Percentiles rank a stretch among this genome's conserved stretches.
Evolutionary conservation across 2,113 vertebrate species (phyloP).

Genomic region (Scartelaos histophorus): DNA sequence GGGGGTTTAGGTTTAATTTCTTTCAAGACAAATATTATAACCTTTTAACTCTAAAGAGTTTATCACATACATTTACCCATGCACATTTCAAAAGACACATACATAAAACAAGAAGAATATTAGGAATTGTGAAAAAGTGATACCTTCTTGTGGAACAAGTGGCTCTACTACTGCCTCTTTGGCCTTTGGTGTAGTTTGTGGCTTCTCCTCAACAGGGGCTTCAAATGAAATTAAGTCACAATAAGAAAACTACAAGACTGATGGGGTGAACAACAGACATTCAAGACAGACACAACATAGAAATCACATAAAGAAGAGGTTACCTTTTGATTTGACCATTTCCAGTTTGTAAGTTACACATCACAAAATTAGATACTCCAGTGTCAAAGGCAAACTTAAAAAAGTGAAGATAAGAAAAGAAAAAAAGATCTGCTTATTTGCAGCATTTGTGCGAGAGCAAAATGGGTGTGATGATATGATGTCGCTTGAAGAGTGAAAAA

Average conservation of each 20-base stretch:
- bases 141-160: conserved; percentile 65
- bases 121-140: conserved; percentile 15
- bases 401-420: conserved; percentile 17
- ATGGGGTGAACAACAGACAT: conserved; percentile 17
- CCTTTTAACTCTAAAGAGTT: conserved; percentile 32
- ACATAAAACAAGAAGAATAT: conserved; percentile 7
- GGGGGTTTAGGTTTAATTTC: conserved; percentile 38
- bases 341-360: not conserved
- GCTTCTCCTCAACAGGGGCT: conserved; percentile 67
- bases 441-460: conserved; percentile 42
- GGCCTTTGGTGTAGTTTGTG: conserved; percentile 29
- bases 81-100: not conserved
- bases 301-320: not conserved
- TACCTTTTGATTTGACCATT: conserved; percentile 2
- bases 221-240: conserved; percentile 51
- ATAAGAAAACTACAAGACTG: conserved; percentile 30
- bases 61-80: conserved; percentile 38
- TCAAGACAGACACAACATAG: conserved; percentile 14
- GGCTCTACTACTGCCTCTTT: conserved; percentile 52
- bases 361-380: conserved; percentile 5
- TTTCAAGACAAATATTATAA: conserved; percentile 25
- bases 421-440: conserved; percentile 16
- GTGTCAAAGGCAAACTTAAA: not conserved
- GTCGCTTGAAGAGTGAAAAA: conserved; percentile 20
- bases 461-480: conserved; percentile 57